Evolutionary conservation across 2,113 vertebrate genomes (phyloP), one percentile per base, ranked within the genome.

Genomic region (Irena cyanogastra): DNA sequence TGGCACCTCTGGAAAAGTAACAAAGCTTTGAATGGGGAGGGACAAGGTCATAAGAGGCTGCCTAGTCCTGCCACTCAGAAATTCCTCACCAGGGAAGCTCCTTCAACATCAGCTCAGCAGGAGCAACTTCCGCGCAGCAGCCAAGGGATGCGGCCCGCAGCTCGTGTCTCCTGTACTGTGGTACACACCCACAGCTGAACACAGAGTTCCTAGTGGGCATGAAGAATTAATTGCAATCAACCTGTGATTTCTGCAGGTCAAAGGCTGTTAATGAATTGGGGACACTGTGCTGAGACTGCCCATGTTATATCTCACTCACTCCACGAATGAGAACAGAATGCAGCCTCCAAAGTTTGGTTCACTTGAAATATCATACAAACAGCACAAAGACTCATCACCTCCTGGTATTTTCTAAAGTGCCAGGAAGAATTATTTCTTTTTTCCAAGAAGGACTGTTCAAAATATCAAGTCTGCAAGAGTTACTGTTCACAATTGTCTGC

Each of bases 81-180:
- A 71, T 19, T 79, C 61, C 72, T 70, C 21, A 17, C 23, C 33
- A 41, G 11, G 39, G 21, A 86, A 92, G 57, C 22, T 77, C 20
- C 63, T 85, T 53, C 21, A 60, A 57, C 3, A 6, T 10, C 18
- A 92, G 21, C 31, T 56, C 65, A 64, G 53, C 23, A 88, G 30
- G 15, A 22, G 44, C 14, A 87, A 1, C 11, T 42, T 37, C 20
- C 1, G 1, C 0, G 0, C 42, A 50, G 66, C 1, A 4, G 37
- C 19, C 42, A 54, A 41, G n/a, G 49, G 65, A 33, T 4, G 2
- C 0, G 0, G n/a, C 20, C 39, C 90, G 59, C 11, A 31, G 27
- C 31, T 37, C 13, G 0, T 2, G 2, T 28, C 33, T 71, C 41
- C 69, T 10, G 7, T 6, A 10, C 37, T 4, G 0, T 15, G 13